Base-by-base conservation (phyloP, 2,113 vertebrate genomes). In the Mormyrus lacerda region DNA sequence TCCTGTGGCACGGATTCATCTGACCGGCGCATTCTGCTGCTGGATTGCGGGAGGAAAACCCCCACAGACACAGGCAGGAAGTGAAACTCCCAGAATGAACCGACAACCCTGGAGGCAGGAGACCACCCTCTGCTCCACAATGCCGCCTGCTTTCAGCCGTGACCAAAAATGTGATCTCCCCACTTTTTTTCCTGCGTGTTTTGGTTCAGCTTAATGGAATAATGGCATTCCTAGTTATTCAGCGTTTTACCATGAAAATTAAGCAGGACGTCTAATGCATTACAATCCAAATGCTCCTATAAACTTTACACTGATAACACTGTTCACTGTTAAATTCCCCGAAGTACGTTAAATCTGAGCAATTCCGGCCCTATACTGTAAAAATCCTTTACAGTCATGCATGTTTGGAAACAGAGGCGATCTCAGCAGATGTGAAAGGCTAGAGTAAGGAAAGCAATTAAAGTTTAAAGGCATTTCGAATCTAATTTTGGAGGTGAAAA, bases 401-500 rank as follows among this genome's bases (percentile, higher is more conserved):
- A 21, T 8, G 42, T 48, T 39, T 47, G 17, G 27, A 31, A 27
- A 35, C 65, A 31, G 51, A 88, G 47, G 47, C 50, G 10, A 21
- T 51, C 45, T 76, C 69, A 24, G 48, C 88, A 79, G 48, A 79
- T 82, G 50, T 89, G 50, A 53, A 51, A 42, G 31, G 2, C 24
- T 45, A 55, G 39, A 45, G 31, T 83, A 24, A 82, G 88, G 50
- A 89, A 55, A 83, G 21, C 88, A 44, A 53, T 79, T 42, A 88
- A 82, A 89, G 82, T 89, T 35, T 82, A 83, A 82, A 55, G 88
- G 48, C 31, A 83, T 89, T 82, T 24, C 17, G 2, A 42, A 55
- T 53, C 50, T 89, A 55, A 89, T 83, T 42, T 73, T 89, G 88
- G 48, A 31, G 48, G 88, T 82, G 55, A 42, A 89, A 47, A 10